phyloP scores from a whole-genome alignment of 2,797 vertebrate genomes.

The Enteromius unitaeniatus region DNA sequence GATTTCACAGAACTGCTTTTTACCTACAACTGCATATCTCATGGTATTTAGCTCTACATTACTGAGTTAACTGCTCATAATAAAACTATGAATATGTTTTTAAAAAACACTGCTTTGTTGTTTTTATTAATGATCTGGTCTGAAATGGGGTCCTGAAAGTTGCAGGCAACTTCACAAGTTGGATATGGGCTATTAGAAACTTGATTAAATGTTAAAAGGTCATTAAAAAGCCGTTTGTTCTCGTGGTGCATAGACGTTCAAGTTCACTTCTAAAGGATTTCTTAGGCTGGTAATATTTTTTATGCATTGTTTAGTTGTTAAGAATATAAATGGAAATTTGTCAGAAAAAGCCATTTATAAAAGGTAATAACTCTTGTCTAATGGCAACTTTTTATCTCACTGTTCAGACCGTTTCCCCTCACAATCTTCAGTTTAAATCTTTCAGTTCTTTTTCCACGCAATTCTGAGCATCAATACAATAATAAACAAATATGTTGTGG shows the following conservation, averaged over 20 bases:
- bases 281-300: background rate
- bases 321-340: background rate
- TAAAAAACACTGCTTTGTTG: slow-evolving; percentile 62
- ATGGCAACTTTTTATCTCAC: background rate
- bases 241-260: background rate
- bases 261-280: background rate
- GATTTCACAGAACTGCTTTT: slow-evolving; percentile 67
- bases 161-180: background rate
- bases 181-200: background rate
- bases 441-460: no score
- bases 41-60: slow-evolving; percentile 70
- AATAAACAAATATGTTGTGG: no score
- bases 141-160: background rate
- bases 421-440: no score
- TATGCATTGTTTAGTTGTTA: background rate
- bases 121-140: background rate
- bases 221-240: background rate
- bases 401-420: background rate
- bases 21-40: slow-evolving; percentile 64
- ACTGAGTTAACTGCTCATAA: slow-evolving; percentile 78
- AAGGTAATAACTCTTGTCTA: background rate
- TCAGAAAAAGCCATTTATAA: background rate
- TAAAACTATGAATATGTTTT: slow-evolving; percentile 84
- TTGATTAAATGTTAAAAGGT: background rate
- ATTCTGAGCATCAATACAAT: no score